These are phyloP conservation scores for Hoplias malabaricus DNA, from an alignment of 2,113 vertebrate species.

Conservation along the genomic window DNA sequence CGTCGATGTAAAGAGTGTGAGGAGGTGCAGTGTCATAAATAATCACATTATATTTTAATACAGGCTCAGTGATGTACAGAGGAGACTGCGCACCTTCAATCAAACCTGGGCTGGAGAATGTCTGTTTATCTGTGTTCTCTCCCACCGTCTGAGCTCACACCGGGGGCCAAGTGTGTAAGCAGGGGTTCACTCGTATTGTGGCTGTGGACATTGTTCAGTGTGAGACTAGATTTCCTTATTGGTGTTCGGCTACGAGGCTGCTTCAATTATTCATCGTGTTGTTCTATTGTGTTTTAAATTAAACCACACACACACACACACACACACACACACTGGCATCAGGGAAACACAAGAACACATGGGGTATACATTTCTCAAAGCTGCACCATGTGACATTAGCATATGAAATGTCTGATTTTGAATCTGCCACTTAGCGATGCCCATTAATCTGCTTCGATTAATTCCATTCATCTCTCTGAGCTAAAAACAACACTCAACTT, in stretches of 20 bases:
- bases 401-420: constrained; percentile 23
- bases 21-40: background rate
- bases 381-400: background rate
- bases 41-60: background rate
- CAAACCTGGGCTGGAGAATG: background rate
- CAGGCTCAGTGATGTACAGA: background rate
- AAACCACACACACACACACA: background rate
- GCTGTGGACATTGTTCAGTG: background rate
- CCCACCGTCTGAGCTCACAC: too few species aligned
- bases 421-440: constrained; percentile 5
- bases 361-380: background rate
- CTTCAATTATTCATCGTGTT: constrained; percentile 17
- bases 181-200: background rate
- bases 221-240: background rate
- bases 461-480: background rate
- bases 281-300: constrained; percentile 19
- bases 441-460: background rate
- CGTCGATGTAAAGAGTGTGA: background rate
- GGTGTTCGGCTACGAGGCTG: background rate
- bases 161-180: too few species aligned
- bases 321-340: background rate
- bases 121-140: background rate
- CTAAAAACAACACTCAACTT: background rate
- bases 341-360: background rate
- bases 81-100: background rate